Conservation (phyloP, 2,797 vertebrate genomes). For the Telmatherina bonti region DNA sequence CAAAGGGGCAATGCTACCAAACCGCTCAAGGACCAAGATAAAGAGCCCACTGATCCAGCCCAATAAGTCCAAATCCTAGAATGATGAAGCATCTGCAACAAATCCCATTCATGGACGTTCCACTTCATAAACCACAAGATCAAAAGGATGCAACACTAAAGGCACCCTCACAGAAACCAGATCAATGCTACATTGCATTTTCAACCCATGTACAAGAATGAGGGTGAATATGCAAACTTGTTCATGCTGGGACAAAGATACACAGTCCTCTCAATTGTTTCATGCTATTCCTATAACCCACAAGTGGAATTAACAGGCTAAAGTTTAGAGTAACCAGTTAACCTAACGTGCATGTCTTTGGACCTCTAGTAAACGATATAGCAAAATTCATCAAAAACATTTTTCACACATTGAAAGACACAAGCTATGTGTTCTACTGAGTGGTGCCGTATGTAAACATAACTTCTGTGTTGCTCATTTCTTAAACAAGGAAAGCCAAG, state of each 20-base stretch:
- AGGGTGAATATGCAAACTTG: background rate
- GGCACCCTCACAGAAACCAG: background rate
- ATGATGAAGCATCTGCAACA: background rate
- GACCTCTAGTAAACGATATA: background rate
- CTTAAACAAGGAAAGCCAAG: background rate
- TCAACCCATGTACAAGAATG: no score
- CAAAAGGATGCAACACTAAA: background rate
- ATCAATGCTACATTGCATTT: background rate
- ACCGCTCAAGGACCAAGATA: background rate
- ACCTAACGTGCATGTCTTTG: no score
- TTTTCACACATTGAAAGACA: background rate
- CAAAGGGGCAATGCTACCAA: background rate
- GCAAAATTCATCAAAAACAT: background rate
- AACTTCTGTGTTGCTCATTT: background rate
- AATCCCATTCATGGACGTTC: background rate
- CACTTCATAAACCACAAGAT: background rate
- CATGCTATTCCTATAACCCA: background rate
- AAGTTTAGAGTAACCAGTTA: no score
- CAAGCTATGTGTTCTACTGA: background rate
- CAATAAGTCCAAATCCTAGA: background rate
- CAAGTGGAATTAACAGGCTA: background rate
- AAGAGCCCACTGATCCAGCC: background rate
- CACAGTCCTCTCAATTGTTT: background rate
- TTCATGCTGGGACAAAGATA: background rate
- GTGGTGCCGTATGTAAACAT: background rate